Evolutionary conservation across 2,888 invertebrate species (phyloP).

Genomic region (Hypolimnas misippus): DNA sequence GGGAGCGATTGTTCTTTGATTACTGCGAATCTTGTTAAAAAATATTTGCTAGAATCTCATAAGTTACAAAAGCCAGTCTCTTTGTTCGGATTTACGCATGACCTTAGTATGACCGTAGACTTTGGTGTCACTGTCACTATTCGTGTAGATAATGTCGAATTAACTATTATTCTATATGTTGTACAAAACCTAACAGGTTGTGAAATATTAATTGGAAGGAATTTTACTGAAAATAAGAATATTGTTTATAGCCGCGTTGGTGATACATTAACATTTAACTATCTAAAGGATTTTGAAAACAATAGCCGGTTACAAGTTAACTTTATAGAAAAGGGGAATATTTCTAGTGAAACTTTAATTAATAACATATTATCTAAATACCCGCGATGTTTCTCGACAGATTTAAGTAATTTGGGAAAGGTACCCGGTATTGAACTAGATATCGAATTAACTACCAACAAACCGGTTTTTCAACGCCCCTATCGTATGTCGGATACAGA

Average conservation of each 20-base stretch:
- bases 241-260: neutral
- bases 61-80: neutral
- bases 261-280: neutral
- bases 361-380: neutral
- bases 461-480: neutral
- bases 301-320: neutral
- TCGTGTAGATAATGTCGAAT: neutral
- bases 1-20: neutral
- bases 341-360: neutral
- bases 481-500: neutral
- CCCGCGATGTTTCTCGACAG: neutral
- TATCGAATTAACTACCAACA: neutral
- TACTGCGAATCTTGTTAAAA: neutral
- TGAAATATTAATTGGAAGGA: neutral
- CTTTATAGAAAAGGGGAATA: neutral
- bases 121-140: neutral
- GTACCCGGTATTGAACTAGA: neutral
- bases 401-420: conserved; percentile 1
- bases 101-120: neutral
- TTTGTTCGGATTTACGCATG: neutral
- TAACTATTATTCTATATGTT: neutral
- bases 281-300: no score
- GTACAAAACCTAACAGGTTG: neutral
- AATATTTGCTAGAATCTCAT: neutral
- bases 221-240: neutral